Evolutionary conservation across 2,888 invertebrate genomes (phyloP).

Genomic region (Conchocele bisecta): DNA sequence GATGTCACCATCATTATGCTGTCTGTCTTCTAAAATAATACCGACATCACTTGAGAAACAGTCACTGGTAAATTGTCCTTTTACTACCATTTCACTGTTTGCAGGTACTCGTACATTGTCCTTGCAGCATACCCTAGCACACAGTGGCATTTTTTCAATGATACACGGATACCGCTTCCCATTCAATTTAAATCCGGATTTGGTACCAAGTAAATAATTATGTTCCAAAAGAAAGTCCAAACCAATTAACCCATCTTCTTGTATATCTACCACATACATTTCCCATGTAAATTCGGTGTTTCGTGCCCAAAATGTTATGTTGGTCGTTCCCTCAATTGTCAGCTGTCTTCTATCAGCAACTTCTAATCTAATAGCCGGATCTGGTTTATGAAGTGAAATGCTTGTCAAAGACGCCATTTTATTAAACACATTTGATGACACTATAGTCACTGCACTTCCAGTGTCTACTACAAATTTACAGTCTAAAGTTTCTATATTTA

Average conservation of each 20-base stretch:
- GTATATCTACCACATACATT: slow-evolving; percentile 27
- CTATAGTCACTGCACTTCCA: neutral
- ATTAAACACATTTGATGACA: neutral
- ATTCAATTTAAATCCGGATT: too few species aligned
- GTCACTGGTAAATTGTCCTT: too few species aligned
- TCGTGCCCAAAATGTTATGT: neutral
- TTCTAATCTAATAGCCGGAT: slow-evolving; percentile 1
- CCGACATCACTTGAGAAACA: too few species aligned
- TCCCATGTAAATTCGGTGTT: slow-evolving; percentile 19
- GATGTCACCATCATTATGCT: neutral
- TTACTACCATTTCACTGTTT: too few species aligned
- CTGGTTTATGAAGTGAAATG: neutral
- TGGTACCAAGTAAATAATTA: neutral
- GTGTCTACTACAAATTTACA: too few species aligned
- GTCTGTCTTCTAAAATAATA: neutral
- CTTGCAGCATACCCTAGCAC: too few species aligned
- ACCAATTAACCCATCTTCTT: slow-evolving; percentile 37
- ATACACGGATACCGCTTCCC: too few species aligned
- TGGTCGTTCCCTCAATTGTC: neutral
- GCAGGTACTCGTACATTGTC: too few species aligned
- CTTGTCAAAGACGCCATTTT: neutral
- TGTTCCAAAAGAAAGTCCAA: slow-evolving; percentile 14
- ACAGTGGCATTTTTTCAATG: too few species aligned
- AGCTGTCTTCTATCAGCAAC: slow-evolving; percentile 10
- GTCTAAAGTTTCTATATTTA: too few species aligned